phyloP scores from a whole-genome alignment of 2,888 invertebrate genomes.

The Epistrophella euchroma region DNA sequence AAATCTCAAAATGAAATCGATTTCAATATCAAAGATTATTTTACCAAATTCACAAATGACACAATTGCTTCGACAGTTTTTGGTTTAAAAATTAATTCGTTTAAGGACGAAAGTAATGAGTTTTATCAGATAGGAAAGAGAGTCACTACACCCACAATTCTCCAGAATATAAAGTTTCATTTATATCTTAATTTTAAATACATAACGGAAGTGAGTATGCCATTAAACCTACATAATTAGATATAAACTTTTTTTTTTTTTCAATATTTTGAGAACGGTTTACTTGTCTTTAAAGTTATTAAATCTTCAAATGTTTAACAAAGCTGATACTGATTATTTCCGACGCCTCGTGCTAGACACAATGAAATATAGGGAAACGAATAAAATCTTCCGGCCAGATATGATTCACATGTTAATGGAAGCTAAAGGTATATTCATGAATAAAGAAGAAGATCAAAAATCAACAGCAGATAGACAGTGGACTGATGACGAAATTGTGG shows the following conservation, averaged over 20 bases:
- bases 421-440: slow-evolving; percentile 78
- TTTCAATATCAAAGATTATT: slow-evolving; percentile 82
- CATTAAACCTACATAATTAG: too few species aligned
- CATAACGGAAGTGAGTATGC: slow-evolving; percentile 72
- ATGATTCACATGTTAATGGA: slow-evolving; percentile 86
- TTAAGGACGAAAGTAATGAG: slow-evolving; percentile 84
- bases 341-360: slow-evolving; percentile 82
- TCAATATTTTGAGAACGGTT: background rate
- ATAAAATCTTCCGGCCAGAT: slow-evolving; percentile 85
- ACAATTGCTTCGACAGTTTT: slow-evolving; percentile 84
- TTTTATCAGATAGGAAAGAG: slow-evolving; percentile 85
- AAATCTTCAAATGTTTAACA: slow-evolving; percentile 80
- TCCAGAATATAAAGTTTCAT: slow-evolving; percentile 77
- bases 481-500: slow-evolving; percentile 85
- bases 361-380: slow-evolving; percentile 83
- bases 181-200: slow-evolving; percentile 69
- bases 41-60: slow-evolving; percentile 82
- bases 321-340: slow-evolving; percentile 82
- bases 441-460: slow-evolving; percentile 81
- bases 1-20: slow-evolving; percentile 74
- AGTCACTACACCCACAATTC: slow-evolving; percentile 81
- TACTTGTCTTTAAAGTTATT: slow-evolving; percentile 63
- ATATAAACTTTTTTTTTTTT: too few species aligned
- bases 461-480: slow-evolving; percentile 77
- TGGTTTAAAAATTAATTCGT: slow-evolving; percentile 85